Conservation (phyloP, 1,140 invertebrate genomes). For the Lethrus apterus region DNA sequence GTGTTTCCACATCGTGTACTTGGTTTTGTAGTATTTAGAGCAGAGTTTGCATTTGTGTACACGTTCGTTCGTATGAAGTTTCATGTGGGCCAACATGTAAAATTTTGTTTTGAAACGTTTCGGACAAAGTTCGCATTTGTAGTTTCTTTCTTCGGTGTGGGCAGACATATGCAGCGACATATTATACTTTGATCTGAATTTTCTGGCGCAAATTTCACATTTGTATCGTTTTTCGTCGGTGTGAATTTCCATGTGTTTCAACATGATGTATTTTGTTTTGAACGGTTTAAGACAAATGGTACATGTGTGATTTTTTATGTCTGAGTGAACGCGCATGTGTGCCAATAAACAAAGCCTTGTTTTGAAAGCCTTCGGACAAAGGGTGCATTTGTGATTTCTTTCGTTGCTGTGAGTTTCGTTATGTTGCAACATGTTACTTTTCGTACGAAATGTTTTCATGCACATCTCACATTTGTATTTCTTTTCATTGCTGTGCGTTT, state of each 20-base stretch:
- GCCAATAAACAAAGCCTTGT: background rate
- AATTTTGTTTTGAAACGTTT: conserved; percentile 43
- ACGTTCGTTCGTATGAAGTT: conserved; percentile 67
- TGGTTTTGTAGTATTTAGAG: too few species aligned
- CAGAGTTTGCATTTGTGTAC: conserved; percentile 71
- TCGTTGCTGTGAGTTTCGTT: too few species aligned
- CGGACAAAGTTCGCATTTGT: conserved; percentile 19
- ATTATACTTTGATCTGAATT: background rate
- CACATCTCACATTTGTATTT: too few species aligned
- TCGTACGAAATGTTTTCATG: too few species aligned
- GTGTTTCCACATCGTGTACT: too few species aligned
- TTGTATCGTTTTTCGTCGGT: conserved; percentile 38
- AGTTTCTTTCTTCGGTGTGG: background rate
- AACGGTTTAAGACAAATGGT: conserved; percentile 62
- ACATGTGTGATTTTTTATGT: conserved; percentile 74
- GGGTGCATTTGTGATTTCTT: too few species aligned
- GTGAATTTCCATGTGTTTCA: conserved; percentile 40
- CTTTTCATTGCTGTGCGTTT: too few species aligned
- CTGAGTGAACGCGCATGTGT: conserved; percentile 52
- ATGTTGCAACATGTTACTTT: too few species aligned
- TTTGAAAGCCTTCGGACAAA: conserved; percentile 51
- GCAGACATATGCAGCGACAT: background rate
- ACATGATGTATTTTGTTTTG: too few species aligned
- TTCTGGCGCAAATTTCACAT: conserved; percentile 20
- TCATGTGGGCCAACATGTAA: conserved; percentile 11